Base-by-base conservation (phyloP, 2,113 vertebrate species). In the Gobio gobio region DNA sequence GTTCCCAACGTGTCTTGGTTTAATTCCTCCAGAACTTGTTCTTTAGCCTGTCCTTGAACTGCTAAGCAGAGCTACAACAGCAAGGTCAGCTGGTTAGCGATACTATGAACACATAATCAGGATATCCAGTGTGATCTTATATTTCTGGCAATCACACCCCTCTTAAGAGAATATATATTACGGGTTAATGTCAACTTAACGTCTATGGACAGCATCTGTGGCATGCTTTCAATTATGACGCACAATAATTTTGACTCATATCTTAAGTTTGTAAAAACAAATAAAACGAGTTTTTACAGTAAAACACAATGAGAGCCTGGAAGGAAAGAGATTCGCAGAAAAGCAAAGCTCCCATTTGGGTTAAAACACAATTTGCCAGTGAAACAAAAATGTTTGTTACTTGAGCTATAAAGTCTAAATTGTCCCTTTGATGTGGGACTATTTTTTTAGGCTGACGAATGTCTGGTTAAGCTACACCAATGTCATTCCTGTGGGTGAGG, bases 1-100 rank as follows among this genome's bases (percentile, higher is more conserved):
- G 6, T 40, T 82, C 49, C 29, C 29, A 43, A 66, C 9, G 8
- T 45, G 40, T 64, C 22, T 85, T 51, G 18, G 54, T 56, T 56
- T 56, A 8, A 56, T 56, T 56, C 54, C 78, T 58, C 45, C 63
- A 9, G 63, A 72, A 83, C 47, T 10, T 73, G 24, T 47, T 58
- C 54, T 64, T 54, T 73, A 78, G 40, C 24, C 59, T 33, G 3
- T 82, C 63, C 79, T 58, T 83, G 66, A 72, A 83, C 81, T 72
- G 47, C 66, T 40, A 18, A 73, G 51, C 33, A 40, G 18, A 43
- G 58, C 29, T 56, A 51, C 20, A 3, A 24, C 29, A 40, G 66
- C 81, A 82, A 83, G 81, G 66, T 83, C 81, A 83, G 29, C 29
- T 54, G 29, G 47, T 80, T 80, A 80, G 22, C 26, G 45, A 68